Evolutionary conservation across 2,888 invertebrate genomes (phyloP).

Genomic region (Hypolimnas misippus): DNA sequence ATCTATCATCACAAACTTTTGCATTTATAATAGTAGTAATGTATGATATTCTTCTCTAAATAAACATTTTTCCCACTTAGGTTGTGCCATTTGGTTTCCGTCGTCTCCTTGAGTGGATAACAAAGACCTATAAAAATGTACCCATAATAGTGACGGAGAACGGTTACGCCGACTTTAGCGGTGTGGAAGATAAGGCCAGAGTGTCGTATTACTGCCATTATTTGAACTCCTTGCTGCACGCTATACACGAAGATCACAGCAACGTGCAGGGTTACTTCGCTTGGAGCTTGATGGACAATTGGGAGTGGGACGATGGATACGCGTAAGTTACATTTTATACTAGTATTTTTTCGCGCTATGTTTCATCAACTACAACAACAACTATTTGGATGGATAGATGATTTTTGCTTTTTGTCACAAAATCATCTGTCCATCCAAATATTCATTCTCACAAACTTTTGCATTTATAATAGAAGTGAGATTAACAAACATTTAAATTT

Average conservation of each 20-base stretch:
- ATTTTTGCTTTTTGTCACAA: no score
- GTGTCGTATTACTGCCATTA: slow-evolving; percentile 85
- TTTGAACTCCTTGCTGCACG: slow-evolving; percentile 74
- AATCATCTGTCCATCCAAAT: no score
- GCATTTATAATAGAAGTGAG: no score
- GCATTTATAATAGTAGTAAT: no score
- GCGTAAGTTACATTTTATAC: slow-evolving; percentile 81
- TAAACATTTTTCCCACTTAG: slow-evolving; percentile 52
- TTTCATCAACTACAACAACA: no score
- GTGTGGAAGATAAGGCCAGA: slow-evolving; percentile 79
- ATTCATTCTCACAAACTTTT: no score
- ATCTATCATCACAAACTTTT: no score
- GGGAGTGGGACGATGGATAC: slow-evolving; percentile 92
- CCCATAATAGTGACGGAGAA: slow-evolving; percentile 84
- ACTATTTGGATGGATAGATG: no score
- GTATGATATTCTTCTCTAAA: not conserved
- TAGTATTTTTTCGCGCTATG: no score
- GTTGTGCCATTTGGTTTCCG: slow-evolving; percentile 85
- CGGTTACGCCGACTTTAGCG: slow-evolving; percentile 80
- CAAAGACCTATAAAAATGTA: slow-evolving; percentile 77
- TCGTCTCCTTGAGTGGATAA: slow-evolving; percentile 81
- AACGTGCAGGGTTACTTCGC: slow-evolving; percentile 89
- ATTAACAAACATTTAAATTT: no score
- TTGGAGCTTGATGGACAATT: slow-evolving; percentile 93
- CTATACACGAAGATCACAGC: slow-evolving; percentile 84